Percentiles rank a stretch among this genome's conserved stretches.
Evolutionary conservation across 2,888 invertebrate species (phyloP).

Genomic region (Diaprepes abbreviatus): DNA sequence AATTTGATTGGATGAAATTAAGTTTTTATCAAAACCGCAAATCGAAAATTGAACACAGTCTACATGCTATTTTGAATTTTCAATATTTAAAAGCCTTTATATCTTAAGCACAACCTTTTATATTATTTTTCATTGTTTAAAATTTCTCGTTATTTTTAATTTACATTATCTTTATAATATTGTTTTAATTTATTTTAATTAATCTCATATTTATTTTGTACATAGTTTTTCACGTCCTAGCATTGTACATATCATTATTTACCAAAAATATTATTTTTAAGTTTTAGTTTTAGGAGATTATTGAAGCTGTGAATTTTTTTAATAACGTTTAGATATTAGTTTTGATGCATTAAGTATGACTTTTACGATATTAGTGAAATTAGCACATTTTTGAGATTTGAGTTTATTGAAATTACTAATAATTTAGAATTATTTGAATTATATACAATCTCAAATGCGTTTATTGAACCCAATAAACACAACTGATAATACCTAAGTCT

Average conservation of each 20-base stretch:
- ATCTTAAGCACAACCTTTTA: neutral
- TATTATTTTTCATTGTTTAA: neutral
- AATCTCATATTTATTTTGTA: conserved; percentile 39
- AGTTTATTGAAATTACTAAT: no score
- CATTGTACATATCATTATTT: conserved; percentile 22
- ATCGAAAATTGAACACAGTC: no score
- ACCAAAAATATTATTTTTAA: conserved; percentile 28
- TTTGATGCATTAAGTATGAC: neutral
- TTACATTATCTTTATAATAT: conserved; percentile 15
- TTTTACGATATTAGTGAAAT: neutral
- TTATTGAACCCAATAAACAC: no score
- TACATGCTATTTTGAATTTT: no score
- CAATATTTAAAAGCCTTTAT: no score
- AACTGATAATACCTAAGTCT: no score
- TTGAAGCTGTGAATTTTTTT: conserved; percentile 33
- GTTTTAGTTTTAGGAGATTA: conserved; percentile 6
- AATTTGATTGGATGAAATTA: no score
- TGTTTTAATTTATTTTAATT: conserved; percentile 37
- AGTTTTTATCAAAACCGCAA: no score
- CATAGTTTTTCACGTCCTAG: conserved; percentile 1
- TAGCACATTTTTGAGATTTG: no score
- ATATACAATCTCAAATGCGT: no score
- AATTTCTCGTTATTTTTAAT: conserved; percentile 16
- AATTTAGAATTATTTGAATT: no score
- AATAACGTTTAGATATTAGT: conserved; percentile 1